Evolutionary conservation across 2,888 invertebrate genomes (phyloP).

Genomic region (Molorchus minor): DNA sequence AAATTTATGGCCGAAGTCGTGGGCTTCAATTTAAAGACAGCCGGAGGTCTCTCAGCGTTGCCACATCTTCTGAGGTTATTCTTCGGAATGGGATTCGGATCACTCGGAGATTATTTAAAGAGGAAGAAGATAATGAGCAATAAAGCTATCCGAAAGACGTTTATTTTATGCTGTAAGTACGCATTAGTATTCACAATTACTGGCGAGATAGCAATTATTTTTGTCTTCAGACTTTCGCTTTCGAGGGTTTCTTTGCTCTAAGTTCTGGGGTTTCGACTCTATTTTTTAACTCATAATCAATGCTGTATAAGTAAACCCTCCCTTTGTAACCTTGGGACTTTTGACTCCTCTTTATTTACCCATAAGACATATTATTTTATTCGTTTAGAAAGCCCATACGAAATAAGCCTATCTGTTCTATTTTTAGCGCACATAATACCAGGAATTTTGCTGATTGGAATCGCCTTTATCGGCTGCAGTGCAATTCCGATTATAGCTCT

Average conservation of each 20-base stretch:
- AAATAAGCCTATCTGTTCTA: too few relatives aligned
- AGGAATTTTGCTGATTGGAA: conserved; percentile 61
- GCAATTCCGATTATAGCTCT: conserved; percentile 41
- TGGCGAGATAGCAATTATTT: too few relatives aligned
- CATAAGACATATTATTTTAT: too few relatives aligned
- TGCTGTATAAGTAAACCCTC: too few relatives aligned
- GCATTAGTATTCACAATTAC: too few relatives aligned
- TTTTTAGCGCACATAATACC: conserved; percentile 67
- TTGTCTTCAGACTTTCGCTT: too few relatives aligned
- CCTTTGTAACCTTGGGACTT: too few relatives aligned
- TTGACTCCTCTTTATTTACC: too few relatives aligned
- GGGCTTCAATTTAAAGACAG: conserved; percentile 47
- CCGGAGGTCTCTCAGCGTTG: conserved; percentile 48
- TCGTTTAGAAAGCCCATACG: too few relatives aligned
- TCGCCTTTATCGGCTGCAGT: conserved; percentile 43
- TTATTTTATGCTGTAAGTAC: conserved; percentile 51
- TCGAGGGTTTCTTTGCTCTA: too few relatives aligned
- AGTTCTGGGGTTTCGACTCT: too few relatives aligned
- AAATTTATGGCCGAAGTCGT: conserved; percentile 46
- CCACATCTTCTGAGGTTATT: conserved; percentile 50
- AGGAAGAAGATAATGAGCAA: conserved; percentile 38
- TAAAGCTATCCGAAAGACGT: conserved; percentile 45
- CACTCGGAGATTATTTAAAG: conserved; percentile 46
- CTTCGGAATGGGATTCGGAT: conserved; percentile 46
- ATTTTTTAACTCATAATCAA: too few relatives aligned